Base-by-base conservation (phyloP, 2,113 vertebrate genomes). In the Corythaeola cristata region DNA sequence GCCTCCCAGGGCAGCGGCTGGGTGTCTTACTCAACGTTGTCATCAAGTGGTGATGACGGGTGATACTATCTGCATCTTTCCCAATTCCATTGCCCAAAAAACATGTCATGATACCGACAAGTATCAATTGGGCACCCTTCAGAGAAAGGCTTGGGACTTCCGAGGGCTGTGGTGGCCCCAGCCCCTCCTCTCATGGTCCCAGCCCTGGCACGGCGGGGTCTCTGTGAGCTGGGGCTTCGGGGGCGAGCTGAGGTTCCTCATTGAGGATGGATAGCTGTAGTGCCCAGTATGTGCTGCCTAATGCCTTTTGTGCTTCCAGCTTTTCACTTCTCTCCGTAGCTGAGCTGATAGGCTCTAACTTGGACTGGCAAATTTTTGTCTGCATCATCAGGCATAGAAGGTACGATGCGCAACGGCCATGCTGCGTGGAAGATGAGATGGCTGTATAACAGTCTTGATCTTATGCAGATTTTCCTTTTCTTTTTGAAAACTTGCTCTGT, bases 211-310 rank as follows among this genome's bases (percentile, higher is more conserved):
- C 2, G 6, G n/a, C 37, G 1, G 11, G 7, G 3, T n/a, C 11
- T 68, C 53, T 0, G 0, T 0, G 5, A 12, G 21, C 41, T 77
- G 35, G 30, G 14, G 11, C 2, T 37, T 23, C 0, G 0, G 21
- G 37, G 21, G 1, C 24, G 27, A 44, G n/a, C 47, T 71, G 62
- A 10, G 41, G 50, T 11, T 52, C 67, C 37, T 33, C 12, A 0
- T 1, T 3, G 20, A 50, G 45, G 45, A n/a, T 12, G 32, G 23
- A 56, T 32, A 66, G 50, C 50, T 66, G 56, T 33, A 37, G 33
- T 9, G 15, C 37, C 11, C 32, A 27, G 21, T 10, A 10, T 11
- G 2, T 32, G 53, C 49, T 62, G 45, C 27, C 24, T 52, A 8
- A 27, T 14, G 26, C 15, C 12, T 83, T 85, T 23, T 21, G n/a